Conservation (phyloP, 2,113 vertebrate genomes). For the Panthera leo region DNA sequence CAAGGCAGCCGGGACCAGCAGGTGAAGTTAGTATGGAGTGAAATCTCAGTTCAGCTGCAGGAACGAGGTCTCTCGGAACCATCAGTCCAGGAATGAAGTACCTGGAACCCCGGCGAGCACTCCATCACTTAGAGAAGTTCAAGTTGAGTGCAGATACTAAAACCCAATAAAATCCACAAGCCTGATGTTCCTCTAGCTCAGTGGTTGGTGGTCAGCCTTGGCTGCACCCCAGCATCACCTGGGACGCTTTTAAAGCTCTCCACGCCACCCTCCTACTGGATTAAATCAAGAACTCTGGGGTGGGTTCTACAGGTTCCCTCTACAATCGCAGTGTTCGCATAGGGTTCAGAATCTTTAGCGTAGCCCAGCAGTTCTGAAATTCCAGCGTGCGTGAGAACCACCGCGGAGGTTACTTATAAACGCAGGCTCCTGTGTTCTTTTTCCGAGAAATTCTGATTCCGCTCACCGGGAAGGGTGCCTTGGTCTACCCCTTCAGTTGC, state of each 20-base stretch:
- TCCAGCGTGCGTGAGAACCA: background rate
- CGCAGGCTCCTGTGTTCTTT: background rate
- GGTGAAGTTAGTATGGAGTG: rapidly evolving
- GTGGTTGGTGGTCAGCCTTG: background rate
- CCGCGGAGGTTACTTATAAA: background rate
- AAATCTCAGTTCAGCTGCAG: background rate
- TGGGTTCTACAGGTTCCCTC: background rate
- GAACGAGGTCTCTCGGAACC: background rate
- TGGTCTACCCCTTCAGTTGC: background rate
- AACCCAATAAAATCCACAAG: background rate
- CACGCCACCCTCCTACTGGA: rapidly evolving
- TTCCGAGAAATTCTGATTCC: background rate
- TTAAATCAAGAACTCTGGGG: background rate
- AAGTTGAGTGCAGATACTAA: background rate
- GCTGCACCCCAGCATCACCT: background rate
- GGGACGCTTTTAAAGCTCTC: background rate
- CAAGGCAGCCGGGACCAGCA: background rate
- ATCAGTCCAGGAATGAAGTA: background rate
- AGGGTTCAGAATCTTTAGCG: background rate
- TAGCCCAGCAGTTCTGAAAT: background rate
- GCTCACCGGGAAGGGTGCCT: background rate
- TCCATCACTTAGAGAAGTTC: background rate
- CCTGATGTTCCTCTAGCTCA: background rate
- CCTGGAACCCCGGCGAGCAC: background rate
- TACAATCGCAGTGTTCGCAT: background rate